These are phyloP conservation scores for Drosophila lutescens DNA, from an alignment of 2,888 invertebrate genomes.

Conservation along the genomic window DNA sequence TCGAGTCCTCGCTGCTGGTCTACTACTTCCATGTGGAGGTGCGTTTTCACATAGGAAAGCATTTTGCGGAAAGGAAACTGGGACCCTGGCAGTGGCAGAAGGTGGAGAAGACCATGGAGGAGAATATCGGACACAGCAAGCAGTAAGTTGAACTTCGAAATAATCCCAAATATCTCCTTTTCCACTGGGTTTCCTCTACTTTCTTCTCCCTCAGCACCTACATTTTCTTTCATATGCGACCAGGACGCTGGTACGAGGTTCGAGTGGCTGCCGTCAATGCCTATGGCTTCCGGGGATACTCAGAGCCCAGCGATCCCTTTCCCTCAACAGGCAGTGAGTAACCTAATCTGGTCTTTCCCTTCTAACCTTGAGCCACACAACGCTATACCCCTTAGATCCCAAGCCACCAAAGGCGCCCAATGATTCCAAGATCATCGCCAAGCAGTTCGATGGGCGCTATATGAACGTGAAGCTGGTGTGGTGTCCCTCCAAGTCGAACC, in stretches of 20 bases:
- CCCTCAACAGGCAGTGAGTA: slow-evolving; percentile 82
- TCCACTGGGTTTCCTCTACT: too few species aligned
- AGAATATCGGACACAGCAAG: slow-evolving; percentile 67
- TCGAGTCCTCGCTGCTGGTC: slow-evolving; percentile 78
- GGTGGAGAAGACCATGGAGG: slow-evolving; percentile 81
- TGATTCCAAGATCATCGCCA: slow-evolving; percentile 77
- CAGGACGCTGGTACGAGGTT: slow-evolving; percentile 92
- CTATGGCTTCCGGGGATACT: slow-evolving; percentile 90
- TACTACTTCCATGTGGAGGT: slow-evolving; percentile 86
- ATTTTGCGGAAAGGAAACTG: slow-evolving; percentile 87
- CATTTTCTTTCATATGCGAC: slow-evolving; percentile 84
- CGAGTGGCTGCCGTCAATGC: slow-evolving; percentile 91
- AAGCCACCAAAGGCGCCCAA: slow-evolving; percentile 82
- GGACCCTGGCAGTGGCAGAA: slow-evolving; percentile 87
- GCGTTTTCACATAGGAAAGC: slow-evolving; percentile 88
- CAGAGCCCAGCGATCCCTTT: slow-evolving; percentile 87
- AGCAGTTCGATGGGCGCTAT: slow-evolving; percentile 83
- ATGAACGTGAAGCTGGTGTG: slow-evolving; percentile 88
- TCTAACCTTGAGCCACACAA: neutral
- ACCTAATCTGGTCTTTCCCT: neutral
- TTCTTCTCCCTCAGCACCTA: slow-evolving; percentile 69
- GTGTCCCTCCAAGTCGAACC: slow-evolving; percentile 89
- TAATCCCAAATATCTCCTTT: too few species aligned
- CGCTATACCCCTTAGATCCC: slow-evolving; percentile 71
- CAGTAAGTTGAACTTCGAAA: slow-evolving; percentile 41